Conservation (phyloP, 2,113 vertebrate genomes). For the Pogonocichla stellata region DNA sequence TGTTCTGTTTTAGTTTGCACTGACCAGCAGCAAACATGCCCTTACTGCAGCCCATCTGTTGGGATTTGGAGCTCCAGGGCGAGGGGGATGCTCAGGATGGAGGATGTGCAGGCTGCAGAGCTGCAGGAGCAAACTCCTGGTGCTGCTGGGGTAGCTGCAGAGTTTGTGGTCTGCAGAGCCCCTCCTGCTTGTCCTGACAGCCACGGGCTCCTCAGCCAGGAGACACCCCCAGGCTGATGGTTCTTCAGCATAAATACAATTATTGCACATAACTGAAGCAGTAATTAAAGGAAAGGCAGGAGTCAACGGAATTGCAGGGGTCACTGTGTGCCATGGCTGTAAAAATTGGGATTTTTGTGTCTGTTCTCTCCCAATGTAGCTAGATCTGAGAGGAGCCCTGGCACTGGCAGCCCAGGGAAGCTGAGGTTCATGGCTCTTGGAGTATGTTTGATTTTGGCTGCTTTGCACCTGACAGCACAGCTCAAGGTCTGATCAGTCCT, state of each 20-base stretch:
- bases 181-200: neutral
- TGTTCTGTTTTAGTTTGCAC: neutral
- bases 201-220: accelerated
- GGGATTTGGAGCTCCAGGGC: neutral
- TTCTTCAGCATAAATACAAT: neutral
- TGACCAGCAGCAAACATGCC: neutral
- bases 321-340: accelerated
- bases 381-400: neutral
- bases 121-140: neutral
- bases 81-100: neutral
- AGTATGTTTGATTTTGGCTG: neutral
- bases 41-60: neutral
- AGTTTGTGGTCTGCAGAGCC: neutral
- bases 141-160: neutral
- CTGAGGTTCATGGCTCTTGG: neutral
- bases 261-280: neutral
- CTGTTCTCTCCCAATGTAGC: accelerated
- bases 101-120: neutral
- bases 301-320: neutral
- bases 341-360: neutral
- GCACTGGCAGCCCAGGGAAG: neutral
- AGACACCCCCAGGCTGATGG: neutral
- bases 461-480: neutral
- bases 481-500: neutral
- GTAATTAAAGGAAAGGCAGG: neutral